Evolutionary conservation across 2,113 vertebrate species (phyloP).

Genomic region (Bufo gargarizans): DNA sequence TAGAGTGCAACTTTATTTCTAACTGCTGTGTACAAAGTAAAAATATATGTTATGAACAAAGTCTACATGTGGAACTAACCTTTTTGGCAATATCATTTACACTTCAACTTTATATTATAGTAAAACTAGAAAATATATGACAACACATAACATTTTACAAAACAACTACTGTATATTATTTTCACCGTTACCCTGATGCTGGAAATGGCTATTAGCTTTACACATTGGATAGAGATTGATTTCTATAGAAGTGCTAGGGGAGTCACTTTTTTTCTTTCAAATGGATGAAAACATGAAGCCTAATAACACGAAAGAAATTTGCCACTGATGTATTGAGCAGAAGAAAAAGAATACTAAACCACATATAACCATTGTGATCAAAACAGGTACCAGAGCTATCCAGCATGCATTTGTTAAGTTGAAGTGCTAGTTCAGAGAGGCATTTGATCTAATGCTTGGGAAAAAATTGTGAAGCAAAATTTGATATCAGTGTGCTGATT

Average conservation of each 20-base stretch:
- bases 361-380: constrained; percentile 41
- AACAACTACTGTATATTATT: background rate
- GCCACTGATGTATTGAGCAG: constrained; percentile 34
- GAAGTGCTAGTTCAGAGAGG: constrained; percentile 49
- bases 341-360: constrained; percentile 27
- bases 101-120: background rate
- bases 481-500: constrained; percentile 26
- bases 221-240: background rate
- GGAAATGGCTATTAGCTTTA: background rate
- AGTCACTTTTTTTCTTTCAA: constrained; percentile 15
- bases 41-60: too few relatives aligned
- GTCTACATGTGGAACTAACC: too few relatives aligned
- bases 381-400: constrained; percentile 26
- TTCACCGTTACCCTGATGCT: background rate
- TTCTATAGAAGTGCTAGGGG: background rate
- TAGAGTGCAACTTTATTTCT: too few relatives aligned
- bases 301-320: constrained; percentile 2
- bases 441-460: constrained; percentile 44
- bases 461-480: constrained; percentile 9
- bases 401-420: constrained; percentile 27
- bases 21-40: background rate
- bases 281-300: background rate
- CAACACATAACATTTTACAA: background rate
- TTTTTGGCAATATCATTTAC: too few relatives aligned
- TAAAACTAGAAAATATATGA: background rate